Evolutionary conservation across 2,113 vertebrate genomes (phyloP).

Genomic region (Mus musculus): GRCm39 chr8:129783501-129784000

Average conservation of each 20-base stretch:
- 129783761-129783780: not conserved
- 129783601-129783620: not conserved
- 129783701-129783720: not conserved
- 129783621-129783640: slow-evolving; percentile 13
- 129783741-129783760: not conserved
- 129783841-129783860: not conserved
- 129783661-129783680: not conserved
- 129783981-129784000: not conserved
- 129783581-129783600: not conserved
- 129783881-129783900: not conserved
- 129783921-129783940: not conserved
- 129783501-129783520: no score
- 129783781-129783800: not conserved
- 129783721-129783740: not conserved
- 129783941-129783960: not conserved
- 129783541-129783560: slow-evolving; percentile 24
- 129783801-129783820: not conserved
- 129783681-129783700: not conserved
- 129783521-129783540: no score
- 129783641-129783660: no score
- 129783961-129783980: not conserved
- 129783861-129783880: not conserved
- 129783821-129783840: not conserved
- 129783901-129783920: not conserved
- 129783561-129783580: not conserved